Conservation (phyloP, 2,113 vertebrate genomes). For the human (Homo sapiens) region DNA sequence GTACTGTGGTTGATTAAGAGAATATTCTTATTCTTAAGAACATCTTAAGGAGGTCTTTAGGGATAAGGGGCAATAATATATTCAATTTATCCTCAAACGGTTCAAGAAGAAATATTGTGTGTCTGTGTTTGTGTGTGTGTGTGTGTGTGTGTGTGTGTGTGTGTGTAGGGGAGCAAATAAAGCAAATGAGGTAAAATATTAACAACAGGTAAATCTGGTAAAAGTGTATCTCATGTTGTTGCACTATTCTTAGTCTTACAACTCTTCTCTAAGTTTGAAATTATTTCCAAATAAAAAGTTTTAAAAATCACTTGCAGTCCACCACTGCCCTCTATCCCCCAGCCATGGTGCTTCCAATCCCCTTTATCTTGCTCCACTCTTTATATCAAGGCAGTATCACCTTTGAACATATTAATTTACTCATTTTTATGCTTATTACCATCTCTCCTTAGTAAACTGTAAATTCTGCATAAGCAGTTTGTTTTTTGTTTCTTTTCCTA, state of each 20-base stretch:
- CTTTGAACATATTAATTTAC: background rate
- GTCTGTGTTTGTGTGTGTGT: too few species aligned
- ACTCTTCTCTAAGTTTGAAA: background rate
- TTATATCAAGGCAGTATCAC: background rate
- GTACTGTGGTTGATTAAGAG: background rate
- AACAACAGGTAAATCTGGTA: background rate
- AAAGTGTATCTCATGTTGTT: background rate
- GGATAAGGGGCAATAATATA: background rate
- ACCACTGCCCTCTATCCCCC: conserved; percentile 56
- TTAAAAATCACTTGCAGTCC: background rate
- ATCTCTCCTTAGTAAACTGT: background rate
- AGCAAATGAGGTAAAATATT: conserved; percentile 9
- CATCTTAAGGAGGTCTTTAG: background rate
- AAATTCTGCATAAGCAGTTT: background rate
- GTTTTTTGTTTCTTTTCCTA: background rate
- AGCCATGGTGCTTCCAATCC: background rate
- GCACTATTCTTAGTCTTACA: background rate
- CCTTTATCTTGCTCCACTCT: background rate
- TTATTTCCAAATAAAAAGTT: background rate
- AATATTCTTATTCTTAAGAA: background rate
- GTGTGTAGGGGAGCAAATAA: background rate
- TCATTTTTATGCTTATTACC: background rate
- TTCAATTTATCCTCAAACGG: background rate
- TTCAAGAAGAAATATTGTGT: background rate
- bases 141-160: too few species aligned